A percentile compares a stretch with the other conserved stretches of the same genome.
Conservation (phyloP, 2,888 invertebrate genomes). For the Thera britannica region DNA sequence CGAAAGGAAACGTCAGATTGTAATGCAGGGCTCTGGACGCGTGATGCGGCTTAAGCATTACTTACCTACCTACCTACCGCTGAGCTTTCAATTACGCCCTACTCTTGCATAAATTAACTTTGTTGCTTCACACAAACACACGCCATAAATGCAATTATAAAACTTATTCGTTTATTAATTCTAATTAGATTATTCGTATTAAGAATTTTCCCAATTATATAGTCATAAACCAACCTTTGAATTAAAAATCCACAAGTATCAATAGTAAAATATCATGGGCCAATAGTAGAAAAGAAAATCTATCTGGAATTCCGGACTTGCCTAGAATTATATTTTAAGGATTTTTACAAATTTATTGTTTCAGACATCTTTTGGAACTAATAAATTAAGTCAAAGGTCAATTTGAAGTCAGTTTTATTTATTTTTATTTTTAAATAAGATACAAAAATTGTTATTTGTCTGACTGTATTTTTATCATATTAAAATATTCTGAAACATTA, state of each 20-base stretch:
- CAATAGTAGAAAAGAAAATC: no score
- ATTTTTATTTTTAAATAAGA: background rate
- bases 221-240: no score
- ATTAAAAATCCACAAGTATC: no score
- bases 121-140: constrained; percentile 19
- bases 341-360: no score
- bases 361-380: no score
- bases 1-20: constrained; percentile 85
- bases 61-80: constrained; percentile 75
- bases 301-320: no score
- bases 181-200: no score
- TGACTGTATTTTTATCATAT: background rate
- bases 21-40: constrained; percentile 74
- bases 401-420: no score
- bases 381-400: no score
- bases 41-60: constrained; percentile 73
- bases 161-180: background rate
- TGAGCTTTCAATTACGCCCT: constrained; percentile 50
- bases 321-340: no score
- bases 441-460: background rate
- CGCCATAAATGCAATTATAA: background rate
- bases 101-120: constrained; percentile 38
- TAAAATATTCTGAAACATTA: constrained; percentile 6
- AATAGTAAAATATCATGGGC: no score
- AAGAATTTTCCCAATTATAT: no score